Base-by-base conservation (phyloP, 2,797 vertebrate species). In the Trachurus trachurus region DNA sequence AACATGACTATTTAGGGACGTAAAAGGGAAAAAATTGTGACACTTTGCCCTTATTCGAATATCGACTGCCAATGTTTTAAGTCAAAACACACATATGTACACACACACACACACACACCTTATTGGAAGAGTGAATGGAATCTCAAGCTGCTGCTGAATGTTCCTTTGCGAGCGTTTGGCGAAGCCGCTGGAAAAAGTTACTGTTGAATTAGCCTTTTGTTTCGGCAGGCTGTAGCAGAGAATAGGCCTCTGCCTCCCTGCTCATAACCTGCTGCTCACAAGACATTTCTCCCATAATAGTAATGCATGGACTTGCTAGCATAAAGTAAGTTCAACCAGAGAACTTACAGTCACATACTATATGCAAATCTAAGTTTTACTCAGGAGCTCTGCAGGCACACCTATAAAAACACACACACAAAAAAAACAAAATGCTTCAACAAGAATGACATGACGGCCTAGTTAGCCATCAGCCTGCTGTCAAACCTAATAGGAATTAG, bases 131-230 rank as follows among this genome's bases (percentile, higher is more conserved):
- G 71, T 57, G 69, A 90, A 77, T 71, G 74, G 91, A 88, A 90
- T 92, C 83, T 92, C 91, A 78, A 87, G 89, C 85, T 61, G 47
- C 63, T 77, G 86, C 82, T 87, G 64, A 88, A 93, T 88, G 86
- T 81, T 80, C 63, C 82, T 81, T 68, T 47, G 76, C 78, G 16
- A 88, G 81, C 67, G 65, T 89, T 93, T 96, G 86, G 86, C 92
- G 66, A 82, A 22, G 37, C 75, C 16, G 70, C 93, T 91, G 91
- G 88, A 96, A 95, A 93, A 90, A 79, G 80, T 50, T 92, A 88
- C 89, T 84, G 89, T 84, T 83, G 93, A 96, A 90, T 92, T 89
- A 76, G 56, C 63, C 91, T 95, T 96, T 95, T 94, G 93, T 91
- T 93, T 92, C 92, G 91, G 59, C 34, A 60, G 29, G 77, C 70